Evolutionary conservation across 2,888 invertebrate genomes (phyloP), one percentile per base, ranked within the genome.

Genomic region (Cataglyphis livida): DNA sequence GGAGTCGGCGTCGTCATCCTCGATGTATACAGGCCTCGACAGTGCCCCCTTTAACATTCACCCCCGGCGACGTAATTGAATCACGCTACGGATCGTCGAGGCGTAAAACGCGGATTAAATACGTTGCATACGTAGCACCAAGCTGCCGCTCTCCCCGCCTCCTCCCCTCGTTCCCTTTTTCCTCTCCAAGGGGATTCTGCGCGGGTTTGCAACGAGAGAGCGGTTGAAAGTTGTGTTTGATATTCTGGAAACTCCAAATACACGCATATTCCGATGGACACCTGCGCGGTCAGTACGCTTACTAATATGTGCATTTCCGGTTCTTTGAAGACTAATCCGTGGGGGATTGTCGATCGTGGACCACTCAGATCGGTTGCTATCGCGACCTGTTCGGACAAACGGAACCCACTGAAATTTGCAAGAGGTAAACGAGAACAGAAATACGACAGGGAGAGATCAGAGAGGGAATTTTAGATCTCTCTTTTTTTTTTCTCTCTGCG

Each of bases 51-150:
- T 86, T 84, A 85, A 84, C 87, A 83, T 87, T 83, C 85, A 84
- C 82, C 83, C 83, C 51, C 66, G 81, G 44, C 61, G 59, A 73
- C 85, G 85, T 92, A 92, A 92, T 91, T 90, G 90, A 92, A 92
- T 92, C 90, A 89, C 87, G 87, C 90, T 88, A 78, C 70, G 76
- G 83, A 64, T 81, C 82, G 84, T 76, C 90, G 86, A 89, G 86
- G 87, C 91, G 87, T 90, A 88, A 92, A 92, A 91, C 87, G 86
- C 81, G 91, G 89, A 91, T 91, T 92, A 92, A 92, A 91, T 91
- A 87, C 90, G 87, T 85, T 86, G 84, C 90, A 87, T 88, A 91
- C 88, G 88, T 87, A 87, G 83, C 84, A 85, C 68, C 61, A 81
- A 85, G 65, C 84, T 61, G 79, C 18, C 21, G 65, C 48, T 0